Evolutionary conservation across 2,797 vertebrate species (phyloP), one percentile per base, ranked within the genome.

Genomic region (Gymnothorax reevesii): DNA sequence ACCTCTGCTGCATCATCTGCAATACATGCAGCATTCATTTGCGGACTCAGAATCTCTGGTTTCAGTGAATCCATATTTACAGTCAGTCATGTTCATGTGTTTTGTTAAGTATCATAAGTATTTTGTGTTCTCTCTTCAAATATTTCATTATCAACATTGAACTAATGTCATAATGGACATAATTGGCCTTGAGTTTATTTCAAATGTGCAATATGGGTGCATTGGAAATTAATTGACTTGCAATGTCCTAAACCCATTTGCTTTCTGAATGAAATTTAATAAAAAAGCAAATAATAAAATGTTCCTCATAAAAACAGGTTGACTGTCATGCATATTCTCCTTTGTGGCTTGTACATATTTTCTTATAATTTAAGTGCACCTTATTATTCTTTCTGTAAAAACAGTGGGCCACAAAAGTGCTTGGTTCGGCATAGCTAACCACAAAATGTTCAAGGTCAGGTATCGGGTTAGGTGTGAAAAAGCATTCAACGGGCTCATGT

Each of bases 1-100:
- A 97, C 91, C 90, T 97, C 84, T 96, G 96, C 93, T 97, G 97
- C 89, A 92, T 97, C 0, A 55, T 88, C 1, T 97, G 97, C 90
- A 97, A 97, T 2, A 95, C 95, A 89, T 93, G 94, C 88, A 97
- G 96, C 83, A 92, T 97, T 6, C 94, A 92, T 49, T 94, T 94
- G 92, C 89, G 96, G 92, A 96, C 97, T 0, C 94, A 95, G 88
- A 97, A 91, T 86, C 95, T 97, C 4, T 62, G 89, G 15, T 88
- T 92, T 0, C 91, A 96, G 79, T 97, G 90, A 92, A 83, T 84
- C 59, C 17, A 42, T 42, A 42, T 42, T 42, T 42, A 42, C 33
- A 42, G 33, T 69, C 27, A 57, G 5, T 83, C 57, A 83, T 25
- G 6, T 83, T 83, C 85, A 52, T 49, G 7, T 54, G 13, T 52